Base-by-base conservation (phyloP, 2,888 invertebrate species). In the Chesias legatella region DNA sequence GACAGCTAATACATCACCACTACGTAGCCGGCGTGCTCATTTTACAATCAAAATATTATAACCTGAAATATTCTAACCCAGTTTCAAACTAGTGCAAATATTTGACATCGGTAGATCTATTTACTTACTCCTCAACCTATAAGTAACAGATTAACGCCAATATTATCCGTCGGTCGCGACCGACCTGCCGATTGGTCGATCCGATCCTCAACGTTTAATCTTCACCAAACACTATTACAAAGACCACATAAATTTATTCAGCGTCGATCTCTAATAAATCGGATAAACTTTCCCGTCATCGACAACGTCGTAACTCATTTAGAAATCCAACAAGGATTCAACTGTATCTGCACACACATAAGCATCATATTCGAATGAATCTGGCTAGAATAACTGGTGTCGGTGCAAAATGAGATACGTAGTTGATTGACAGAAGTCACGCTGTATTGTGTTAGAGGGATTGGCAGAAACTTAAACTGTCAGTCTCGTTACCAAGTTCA, bases 211-310 rank as follows among this genome's bases (percentile, higher is more conserved):
- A 66, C 67, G 64, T 67, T 71, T 77, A 79, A 82, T 79, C 78
- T 73, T 73, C 56, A 70, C 69, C 75, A 78, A 79, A 82, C 82
- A 82, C 77, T 79, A 77, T 78, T 73, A 76, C 70, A 67, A 70
- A 71, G 70, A 69, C 71, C 73, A 73, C 69, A 68, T 73, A 74
- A 74, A 80, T 78, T 79, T 78, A 81, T 78, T 80, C 75, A 74
- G 70, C 67, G 67, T 67, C 67, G 70, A 77, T 75, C 69, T 69
- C 74, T 77, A 75, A 77, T 76, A 74, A 73, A 74, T 72, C 73
- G 69, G 74, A 73, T 72, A 68, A 78, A 73, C 67, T 75, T 71
- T 60, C 60, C 55, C 55, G 44, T 60, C 49, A 44, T 42, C 46
- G 43, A 58, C 36, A 67, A 64, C 47, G 66, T 45, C 50, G 39